Percentiles rank a stretch among this genome's conserved stretches.
phyloP scores from a whole-genome alignment of 2,113 vertebrate genomes.

The Chloebia gouldiae region DNA sequence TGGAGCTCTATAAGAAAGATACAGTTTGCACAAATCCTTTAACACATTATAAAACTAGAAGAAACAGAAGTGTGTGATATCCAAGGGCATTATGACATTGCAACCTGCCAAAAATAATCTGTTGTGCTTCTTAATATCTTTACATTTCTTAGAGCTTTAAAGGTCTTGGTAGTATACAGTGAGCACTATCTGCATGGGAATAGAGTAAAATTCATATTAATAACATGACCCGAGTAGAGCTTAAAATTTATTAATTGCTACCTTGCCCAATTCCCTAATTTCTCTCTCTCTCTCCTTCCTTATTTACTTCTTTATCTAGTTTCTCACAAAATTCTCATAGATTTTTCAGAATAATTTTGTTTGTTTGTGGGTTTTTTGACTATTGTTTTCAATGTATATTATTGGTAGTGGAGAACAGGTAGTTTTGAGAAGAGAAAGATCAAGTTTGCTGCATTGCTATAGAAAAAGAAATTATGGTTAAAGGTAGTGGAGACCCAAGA shows the following conservation, averaged over 20 bases:
- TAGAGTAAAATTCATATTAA: neutral
- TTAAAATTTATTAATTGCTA: neutral
- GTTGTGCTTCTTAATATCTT: neutral
- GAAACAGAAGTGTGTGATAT: neutral
- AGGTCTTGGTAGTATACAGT: neutral
- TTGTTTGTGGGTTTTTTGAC: accelerated
- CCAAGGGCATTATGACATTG: neutral
- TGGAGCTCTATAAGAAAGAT: neutral
- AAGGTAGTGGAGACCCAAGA: neutral
- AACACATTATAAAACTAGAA: neutral
- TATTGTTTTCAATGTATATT: neutral
- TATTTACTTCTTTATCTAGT: neutral
- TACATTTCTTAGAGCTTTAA: neutral
- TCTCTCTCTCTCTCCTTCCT: neutral
- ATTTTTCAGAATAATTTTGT: neutral
- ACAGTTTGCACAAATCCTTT: neutral
- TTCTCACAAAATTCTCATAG: neutral
- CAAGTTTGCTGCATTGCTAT: neutral
- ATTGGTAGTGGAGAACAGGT: neutral
- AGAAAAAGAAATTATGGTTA: neutral
- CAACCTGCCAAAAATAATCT: neutral
- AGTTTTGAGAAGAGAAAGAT: neutral
- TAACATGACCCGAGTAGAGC: neutral
- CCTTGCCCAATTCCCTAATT: neutral
- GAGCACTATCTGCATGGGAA: neutral